Percentiles rank a stretch among this genome's conserved stretches.
phyloP scores from a whole-genome alignment of 2,888 invertebrate genomes.

The Tillus elongatus region DNA sequence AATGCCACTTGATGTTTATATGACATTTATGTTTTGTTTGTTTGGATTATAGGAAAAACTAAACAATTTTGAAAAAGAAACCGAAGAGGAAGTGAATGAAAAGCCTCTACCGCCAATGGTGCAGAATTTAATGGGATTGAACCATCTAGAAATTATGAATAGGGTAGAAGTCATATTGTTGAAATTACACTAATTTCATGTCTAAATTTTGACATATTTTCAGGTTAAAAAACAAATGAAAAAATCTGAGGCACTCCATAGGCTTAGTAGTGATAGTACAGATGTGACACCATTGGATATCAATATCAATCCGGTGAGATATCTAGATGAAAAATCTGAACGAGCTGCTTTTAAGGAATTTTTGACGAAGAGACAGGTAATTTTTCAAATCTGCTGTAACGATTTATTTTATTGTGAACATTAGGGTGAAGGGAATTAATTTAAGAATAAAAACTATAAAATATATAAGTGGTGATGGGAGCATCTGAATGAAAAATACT shows the following conservation, averaged over 20 bases:
- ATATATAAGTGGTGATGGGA: no score
- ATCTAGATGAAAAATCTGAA: slow-evolving; percentile 35
- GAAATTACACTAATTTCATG: slow-evolving; percentile 16
- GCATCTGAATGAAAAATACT: no score
- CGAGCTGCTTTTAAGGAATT: slow-evolving; percentile 48
- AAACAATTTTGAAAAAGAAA: no score
- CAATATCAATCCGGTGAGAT: slow-evolving; percentile 28
- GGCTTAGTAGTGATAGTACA: slow-evolving; percentile 18
- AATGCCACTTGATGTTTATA: no score
- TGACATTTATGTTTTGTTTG: no score
- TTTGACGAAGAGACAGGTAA: slow-evolving; percentile 46
- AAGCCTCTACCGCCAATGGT: no score
- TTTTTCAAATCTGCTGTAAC: slow-evolving; percentile 2
- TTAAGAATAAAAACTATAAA: no score
- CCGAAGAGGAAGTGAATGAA: no score
- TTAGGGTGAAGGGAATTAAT: neutral
- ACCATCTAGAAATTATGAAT: slow-evolving; percentile 56
- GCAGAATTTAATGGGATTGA: slow-evolving; percentile 59
- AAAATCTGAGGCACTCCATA: slow-evolving; percentile 31
- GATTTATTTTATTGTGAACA: no score
- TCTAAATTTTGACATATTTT: slow-evolving; percentile 11
- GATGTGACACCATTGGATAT: slow-evolving; percentile 18
- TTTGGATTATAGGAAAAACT: no score
- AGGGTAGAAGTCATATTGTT: slow-evolving; percentile 28
- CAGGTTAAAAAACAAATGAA: slow-evolving; percentile 33